phyloP scores from a whole-genome alignment of 2,113 vertebrate genomes.

The Phocoena phocoena region DNA sequence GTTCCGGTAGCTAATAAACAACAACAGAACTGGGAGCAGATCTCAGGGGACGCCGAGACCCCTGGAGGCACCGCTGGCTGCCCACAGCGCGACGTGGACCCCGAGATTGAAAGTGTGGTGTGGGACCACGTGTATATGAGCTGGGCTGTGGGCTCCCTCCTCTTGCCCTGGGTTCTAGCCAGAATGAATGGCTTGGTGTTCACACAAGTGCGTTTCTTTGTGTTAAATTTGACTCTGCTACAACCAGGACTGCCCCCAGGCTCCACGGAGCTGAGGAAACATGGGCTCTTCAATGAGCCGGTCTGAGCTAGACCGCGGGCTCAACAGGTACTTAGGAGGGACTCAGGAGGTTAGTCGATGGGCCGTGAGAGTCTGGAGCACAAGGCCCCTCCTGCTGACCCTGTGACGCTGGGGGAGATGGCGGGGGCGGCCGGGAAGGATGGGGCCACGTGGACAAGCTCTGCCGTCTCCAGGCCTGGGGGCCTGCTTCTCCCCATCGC shows the following conservation, averaged over 20 bases:
- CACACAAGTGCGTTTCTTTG: background rate
- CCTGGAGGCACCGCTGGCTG: too few species aligned
- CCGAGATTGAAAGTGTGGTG: fast-evolving
- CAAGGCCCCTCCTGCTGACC: too few species aligned
- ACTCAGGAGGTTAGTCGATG: fast-evolving
- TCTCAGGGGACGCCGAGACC: background rate
- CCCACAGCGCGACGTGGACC: fast-evolving
- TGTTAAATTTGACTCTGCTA: too few species aligned
- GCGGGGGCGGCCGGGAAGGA: fast-evolving
- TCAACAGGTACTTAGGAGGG: background rate
- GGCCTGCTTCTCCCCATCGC: fast-evolving
- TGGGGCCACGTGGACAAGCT: fast-evolving
- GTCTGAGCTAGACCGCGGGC: fast-evolving
- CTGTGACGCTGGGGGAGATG: fast-evolving
- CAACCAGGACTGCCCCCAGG: too few species aligned
- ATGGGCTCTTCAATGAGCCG: too few species aligned
- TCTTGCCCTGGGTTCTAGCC: background rate
- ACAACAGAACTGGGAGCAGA: background rate
- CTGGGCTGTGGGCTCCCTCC: background rate
- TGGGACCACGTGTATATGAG: fast-evolving
- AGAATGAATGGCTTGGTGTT: background rate
- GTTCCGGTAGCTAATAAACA: fast-evolving
- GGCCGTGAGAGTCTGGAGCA: background rate
- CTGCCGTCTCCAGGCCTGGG: background rate
- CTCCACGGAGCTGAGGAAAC: background rate